Base-by-base conservation (phyloP, 2,888 invertebrate species). In the Oscheius onirici region DNA sequence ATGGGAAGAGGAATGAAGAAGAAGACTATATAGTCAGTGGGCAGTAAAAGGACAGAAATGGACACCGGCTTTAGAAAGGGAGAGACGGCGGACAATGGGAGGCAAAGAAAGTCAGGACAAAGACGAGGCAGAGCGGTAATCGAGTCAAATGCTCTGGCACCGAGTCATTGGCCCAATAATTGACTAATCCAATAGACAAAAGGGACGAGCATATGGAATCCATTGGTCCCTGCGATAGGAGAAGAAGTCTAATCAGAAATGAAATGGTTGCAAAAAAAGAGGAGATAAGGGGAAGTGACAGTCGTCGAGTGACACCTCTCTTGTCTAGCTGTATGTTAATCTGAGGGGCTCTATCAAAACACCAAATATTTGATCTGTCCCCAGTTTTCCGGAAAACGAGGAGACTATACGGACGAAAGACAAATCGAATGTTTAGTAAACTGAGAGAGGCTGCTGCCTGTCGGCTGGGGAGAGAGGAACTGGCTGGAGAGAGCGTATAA, bases 401-500 rank as follows among this genome's bases (percentile, higher is more conserved):
- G 17, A 51, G 13, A 22, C 2, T 52, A 22, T n/a, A n/a, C 1
- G 54, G 15, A 13, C 13, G 54, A 5, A 22, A 52, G 52, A 52
- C n/a, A 24, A 52, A 52, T n/a, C 13, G 6, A 10, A 11, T n/a
- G 13, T 26, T 55, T 34, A 20, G 8, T 10, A n/a, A 26, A n/a
- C 54, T 55, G 15, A 11, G 26, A 20, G n/a, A 15, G 49, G 34
- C 49, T 24, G 46, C 61, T 46, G 34, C n/a, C 20, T 11, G 49
- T 49, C 17, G 17, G 44, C 24, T 28, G 49, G 26, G 10, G 46
- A 8, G 24, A 60, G 17, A 17, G 22, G 34, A 63, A 63, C 63
- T 63, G 63, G 63, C 63, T 46, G 63, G 60, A 26, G 55, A 41
- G 34, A 55, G 34, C 34, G 34, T 34, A 34, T 34, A 34, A 34